Percentiles rank a stretch among this genome's conserved stretches.
Evolutionary conservation across 2,113 vertebrate genomes (phyloP).

Genomic region (Megaceryle maxima): DNA sequence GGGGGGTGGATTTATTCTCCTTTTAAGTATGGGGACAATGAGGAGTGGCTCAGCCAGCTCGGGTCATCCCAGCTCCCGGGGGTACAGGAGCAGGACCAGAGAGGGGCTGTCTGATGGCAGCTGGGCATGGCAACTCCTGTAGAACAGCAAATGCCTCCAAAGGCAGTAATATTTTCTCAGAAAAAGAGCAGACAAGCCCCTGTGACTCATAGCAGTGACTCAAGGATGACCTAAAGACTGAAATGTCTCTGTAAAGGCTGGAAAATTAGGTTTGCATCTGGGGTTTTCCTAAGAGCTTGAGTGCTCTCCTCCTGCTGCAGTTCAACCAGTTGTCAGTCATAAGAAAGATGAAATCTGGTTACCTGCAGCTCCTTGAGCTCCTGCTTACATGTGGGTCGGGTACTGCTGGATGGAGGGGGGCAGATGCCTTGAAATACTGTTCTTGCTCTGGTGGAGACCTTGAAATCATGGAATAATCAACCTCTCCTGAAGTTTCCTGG

Average conservation of each 20-base stretch:
- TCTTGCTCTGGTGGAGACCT: not conserved
- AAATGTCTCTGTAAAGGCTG: not conserved
- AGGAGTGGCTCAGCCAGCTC: not conserved
- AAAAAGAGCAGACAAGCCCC: not conserved
- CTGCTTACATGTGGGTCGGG: not conserved
- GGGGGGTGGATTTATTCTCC: not conserved
- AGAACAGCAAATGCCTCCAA: not conserved
- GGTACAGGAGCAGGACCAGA: not conserved
- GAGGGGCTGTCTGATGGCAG: rapidly evolving
- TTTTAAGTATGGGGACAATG: not conserved
- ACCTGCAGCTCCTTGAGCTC: not conserved
- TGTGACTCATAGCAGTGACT: not conserved
- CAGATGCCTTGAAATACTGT: not conserved
- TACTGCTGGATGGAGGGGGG: not conserved
- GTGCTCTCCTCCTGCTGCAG: not conserved
- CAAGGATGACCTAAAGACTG: not conserved
- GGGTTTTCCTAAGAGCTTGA: not conserved
- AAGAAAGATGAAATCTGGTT: not conserved
- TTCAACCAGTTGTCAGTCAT: not conserved
- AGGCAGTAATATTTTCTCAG: not conserved
- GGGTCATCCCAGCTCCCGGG: rapidly evolving
- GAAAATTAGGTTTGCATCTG: not conserved
- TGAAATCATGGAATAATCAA: not conserved
- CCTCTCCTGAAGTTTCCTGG: not conserved
- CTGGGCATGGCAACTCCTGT: rapidly evolving